Percentiles rank a stretch among this genome's conserved stretches.
These are phyloP conservation scores for Probaryconus sp. DNA, from an alignment of 1,140 invertebrate species.

Conservation along the genomic window DNA sequence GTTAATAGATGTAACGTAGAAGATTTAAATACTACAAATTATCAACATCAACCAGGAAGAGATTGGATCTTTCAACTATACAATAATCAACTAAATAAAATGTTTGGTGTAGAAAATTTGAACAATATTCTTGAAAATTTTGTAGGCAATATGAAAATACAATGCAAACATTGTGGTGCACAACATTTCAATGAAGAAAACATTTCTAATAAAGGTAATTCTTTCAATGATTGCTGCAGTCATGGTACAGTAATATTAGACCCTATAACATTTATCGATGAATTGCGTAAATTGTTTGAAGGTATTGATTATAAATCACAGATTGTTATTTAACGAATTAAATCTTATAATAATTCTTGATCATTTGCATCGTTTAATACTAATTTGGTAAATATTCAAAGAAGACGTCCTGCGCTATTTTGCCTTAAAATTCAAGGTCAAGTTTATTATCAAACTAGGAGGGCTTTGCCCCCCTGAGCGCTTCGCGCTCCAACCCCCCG, in stretches of 20 bases:
- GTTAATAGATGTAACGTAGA: too few relatives aligned
- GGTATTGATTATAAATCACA: not conserved
- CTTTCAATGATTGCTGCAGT: not conserved
- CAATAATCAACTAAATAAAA: too few relatives aligned
- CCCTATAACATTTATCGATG: not conserved
- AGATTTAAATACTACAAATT: too few relatives aligned
- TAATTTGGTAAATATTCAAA: not conserved
- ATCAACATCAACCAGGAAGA: too few relatives aligned
- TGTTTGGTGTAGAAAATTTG: too few relatives aligned
- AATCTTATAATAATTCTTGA: not conserved
- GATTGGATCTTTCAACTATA: too few relatives aligned
- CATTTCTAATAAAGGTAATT: not conserved
- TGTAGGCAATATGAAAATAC: too few relatives aligned
- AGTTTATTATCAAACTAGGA: not conserved
- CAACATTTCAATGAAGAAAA: not conserved
- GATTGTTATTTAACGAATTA: not conserved
- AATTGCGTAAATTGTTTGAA: not conserved
- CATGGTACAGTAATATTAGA: not conserved
- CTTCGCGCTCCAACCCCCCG: not conserved
- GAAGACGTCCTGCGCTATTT: too few relatives aligned
- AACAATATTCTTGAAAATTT: too few relatives aligned
- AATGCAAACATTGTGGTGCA: not conserved
- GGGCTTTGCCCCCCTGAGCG: not conserved
- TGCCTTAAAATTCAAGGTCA: not conserved
- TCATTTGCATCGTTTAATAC: not conserved